Evolutionary conservation across 2,113 vertebrate species (phyloP), one percentile per base, ranked within the genome.

Genomic region (Rattus rattus): DNA sequence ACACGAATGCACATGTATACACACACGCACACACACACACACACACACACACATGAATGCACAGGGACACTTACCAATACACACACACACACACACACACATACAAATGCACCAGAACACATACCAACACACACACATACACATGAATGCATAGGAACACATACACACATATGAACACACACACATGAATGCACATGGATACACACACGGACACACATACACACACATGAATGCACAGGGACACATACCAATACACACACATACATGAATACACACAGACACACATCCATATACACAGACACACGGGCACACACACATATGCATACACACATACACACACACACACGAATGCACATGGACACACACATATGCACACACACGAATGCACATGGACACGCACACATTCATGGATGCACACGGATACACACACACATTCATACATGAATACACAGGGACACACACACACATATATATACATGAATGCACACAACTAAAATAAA

Each of bases 271-370:
- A 22, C 22, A 67, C 65, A 54, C 28, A 54, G 52, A 54, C 33
- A n/a, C 36, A n/a, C 16, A 2, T 11, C 9, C 10, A 65, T 11
- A 9, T 0, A 75, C 10, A 5, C 7, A 20, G 2, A 49, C 5
- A 16, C 2, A 49, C 12, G 30, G 52, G 52, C 2, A 75, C 10
- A 5, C 5, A 20, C 2, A 49, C 5, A 16, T 2, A 49, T 5
- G 30, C 12, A 5, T 7, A 59, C 52, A 56, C 11, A 36, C 20
- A 61, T n/a, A 30, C 13, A 30, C 33, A 81, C 39, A 9, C 33
- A 33, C 5, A 70, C 3, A n/a, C 70, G 39, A 22, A 81, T 24
- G 33, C 79, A 61, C 14, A 7, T 1, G 9, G 28, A 59, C 52
- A 56, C 11, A 36, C 11, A 61, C 20, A 22, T 24, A 24, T 63